Base-by-base conservation (phyloP, 2,888 invertebrate species). In the Barypeithes pellucidus region DNA sequence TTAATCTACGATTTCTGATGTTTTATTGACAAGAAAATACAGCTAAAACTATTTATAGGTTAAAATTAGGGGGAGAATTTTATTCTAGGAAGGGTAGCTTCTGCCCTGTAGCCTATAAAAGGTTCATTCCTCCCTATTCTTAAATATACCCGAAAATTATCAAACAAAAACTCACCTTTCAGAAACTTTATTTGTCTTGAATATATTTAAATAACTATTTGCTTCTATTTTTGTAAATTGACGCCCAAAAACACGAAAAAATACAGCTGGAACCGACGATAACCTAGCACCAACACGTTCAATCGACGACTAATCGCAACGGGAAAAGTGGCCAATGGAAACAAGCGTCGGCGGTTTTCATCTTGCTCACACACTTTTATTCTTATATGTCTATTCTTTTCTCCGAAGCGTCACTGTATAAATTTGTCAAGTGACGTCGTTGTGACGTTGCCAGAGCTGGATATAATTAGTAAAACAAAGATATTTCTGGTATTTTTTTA, bases 221-320 rank as follows among this genome's bases (percentile, higher is more conserved):
- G 29, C 5, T 3, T 57, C 2, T 29, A 57, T 57, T 57, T 22
- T 33, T 16, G 7, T 1, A 57, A 57, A 57, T 33, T 16, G 4
- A 57, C 65, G 50, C 65, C 33, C 43, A 65, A 65, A 50, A 65
- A 50, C 45, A 65, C 65, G 65, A 47, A 45, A 62, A 62, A 24
- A 62, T 33, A 65, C 33, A 29, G 3, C 36, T 36, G 2, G 14
- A 33, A 14, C 33, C 11, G 2, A 45, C n/a, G 39, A 29, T 47
- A 43, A 24, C 45, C 33, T 9, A 33, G 16, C 33, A 1, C 12
- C 7, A 0, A 33, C 11, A 11, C 33, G 11, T 57, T 33, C 33
- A 16, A 57, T 33, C 33, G 33, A 33, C 54, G 36, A 57, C 54
- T 57, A 57, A 57, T 4, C 16, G 18, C 54, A 8, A 18, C 33